A percentile compares a stretch with the other conserved stretches of the same genome.
Evolutionary conservation across 2,888 invertebrate species (phyloP).

Genomic region (Macaria notata): DNA sequence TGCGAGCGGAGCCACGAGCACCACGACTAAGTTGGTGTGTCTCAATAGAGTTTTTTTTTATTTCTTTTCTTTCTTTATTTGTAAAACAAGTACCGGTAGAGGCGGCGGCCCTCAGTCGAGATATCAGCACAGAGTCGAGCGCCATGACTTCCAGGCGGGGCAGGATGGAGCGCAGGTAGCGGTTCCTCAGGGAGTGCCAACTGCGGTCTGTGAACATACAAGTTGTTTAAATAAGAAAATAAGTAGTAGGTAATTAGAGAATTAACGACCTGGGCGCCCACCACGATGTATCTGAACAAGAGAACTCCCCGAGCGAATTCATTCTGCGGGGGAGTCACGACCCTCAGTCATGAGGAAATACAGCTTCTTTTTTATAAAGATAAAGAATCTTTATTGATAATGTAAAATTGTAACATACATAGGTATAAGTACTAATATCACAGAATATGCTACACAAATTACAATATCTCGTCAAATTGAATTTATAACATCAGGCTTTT

Average conservation of each 20-base stretch:
- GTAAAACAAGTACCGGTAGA: conserved; percentile 16
- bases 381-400: no score
- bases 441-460: no score
- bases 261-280: background rate
- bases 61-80: no score
- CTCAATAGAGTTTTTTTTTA: no score
- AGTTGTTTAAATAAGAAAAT: background rate
- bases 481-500: no score
- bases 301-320: no score
- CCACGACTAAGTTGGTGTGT: background rate
- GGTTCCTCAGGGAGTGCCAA: conserved; percentile 74
- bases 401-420: no score
- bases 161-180: conserved; percentile 71
- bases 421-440: no score
- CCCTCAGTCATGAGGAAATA: background rate
- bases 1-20: no score
- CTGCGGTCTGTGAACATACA: conserved; percentile 47
- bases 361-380: background rate
- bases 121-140: conserved; percentile 41
- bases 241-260: background rate
- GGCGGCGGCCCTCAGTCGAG: conserved; percentile 44
- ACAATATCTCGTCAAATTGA: no score
- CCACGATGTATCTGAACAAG: no score
- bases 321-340: no score
- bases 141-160: conserved; percentile 53